Evolutionary conservation across 2,113 vertebrate species (phyloP).

Genomic region (Triplophysa siluroides): DNA sequence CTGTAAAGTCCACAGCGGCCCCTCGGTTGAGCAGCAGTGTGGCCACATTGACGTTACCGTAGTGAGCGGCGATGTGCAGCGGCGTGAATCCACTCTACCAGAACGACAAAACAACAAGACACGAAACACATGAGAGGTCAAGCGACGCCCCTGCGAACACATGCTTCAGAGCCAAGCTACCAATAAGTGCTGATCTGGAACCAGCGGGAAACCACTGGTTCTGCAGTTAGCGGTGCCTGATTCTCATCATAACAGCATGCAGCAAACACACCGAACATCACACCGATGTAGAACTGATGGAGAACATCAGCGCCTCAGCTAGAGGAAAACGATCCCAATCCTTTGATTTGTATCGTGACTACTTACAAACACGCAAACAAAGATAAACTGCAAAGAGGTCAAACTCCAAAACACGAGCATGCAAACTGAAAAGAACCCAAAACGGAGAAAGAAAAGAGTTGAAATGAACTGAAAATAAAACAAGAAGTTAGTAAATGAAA

Average conservation of each 20-base stretch:
- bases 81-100: conserved; percentile 96
- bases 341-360: neutral
- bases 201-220: no score
- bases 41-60: conserved; percentile 94
- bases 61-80: conserved; percentile 95
- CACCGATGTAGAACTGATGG: neutral
- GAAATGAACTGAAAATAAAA: conserved; percentile 13
- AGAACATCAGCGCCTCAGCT: neutral
- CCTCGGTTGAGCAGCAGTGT: conserved; percentile 94
- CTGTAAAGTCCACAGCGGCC: conserved; percentile 93
- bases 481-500: conserved; percentile 31
- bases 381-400: conserved; percentile 50
- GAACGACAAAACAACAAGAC: conserved; percentile 47
- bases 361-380: conserved; percentile 39
- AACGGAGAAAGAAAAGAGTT: neutral
- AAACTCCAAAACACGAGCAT: conserved; percentile 37
- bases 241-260: conserved; percentile 64
- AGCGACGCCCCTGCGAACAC: neutral
- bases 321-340: neutral
- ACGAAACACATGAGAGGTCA: conserved; percentile 25
- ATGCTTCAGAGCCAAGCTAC: conserved; percentile 30
- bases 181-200: conserved; percentile 45
- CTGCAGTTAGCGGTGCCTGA: conserved; percentile 8
- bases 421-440: conserved; percentile 30
- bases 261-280: conserved; percentile 63